Evolutionary conservation across 2,888 invertebrate genomes (phyloP).

Genomic region (Notocelia uddmanniana): DNA sequence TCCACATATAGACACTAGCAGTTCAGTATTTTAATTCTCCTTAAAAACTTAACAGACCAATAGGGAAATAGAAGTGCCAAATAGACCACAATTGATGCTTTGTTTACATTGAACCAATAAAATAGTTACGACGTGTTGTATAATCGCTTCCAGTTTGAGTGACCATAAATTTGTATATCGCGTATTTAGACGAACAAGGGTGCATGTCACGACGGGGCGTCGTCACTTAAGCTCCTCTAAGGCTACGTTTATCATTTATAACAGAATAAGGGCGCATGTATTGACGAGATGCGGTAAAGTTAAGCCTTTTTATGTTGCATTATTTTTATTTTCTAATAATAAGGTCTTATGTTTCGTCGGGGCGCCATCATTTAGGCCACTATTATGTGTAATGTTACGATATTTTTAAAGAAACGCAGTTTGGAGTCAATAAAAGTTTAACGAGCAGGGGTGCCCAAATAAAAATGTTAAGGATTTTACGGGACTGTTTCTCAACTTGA

Average conservation of each 20-base stretch:
- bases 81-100: slow-evolving; percentile 75
- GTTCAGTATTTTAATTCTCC: neutral
- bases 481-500: slow-evolving; percentile 57
- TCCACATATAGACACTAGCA: neutral
- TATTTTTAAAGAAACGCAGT: slow-evolving; percentile 83
- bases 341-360: neutral
- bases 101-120: slow-evolving; percentile 82
- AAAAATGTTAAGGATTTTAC: slow-evolving; percentile 75
- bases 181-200: neutral
- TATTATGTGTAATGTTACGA: neutral
- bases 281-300: neutral
- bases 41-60: slow-evolving; percentile 24
- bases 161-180: slow-evolving; percentile 82
- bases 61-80: slow-evolving; percentile 54
- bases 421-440: slow-evolving; percentile 84
- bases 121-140: slow-evolving; percentile 85
- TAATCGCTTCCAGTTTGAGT: slow-evolving; percentile 83
- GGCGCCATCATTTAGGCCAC: neutral
- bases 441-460: slow-evolving; percentile 80
- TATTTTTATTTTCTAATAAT: neutral
- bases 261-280: slow-evolving; percentile 59
- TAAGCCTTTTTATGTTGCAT: neutral
- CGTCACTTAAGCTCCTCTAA: neutral
- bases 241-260: slow-evolving; percentile 62
- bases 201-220: neutral